Evolutionary conservation across 2,888 invertebrate species (phyloP).

Genomic region (Sarcophaga carnaria): DNA sequence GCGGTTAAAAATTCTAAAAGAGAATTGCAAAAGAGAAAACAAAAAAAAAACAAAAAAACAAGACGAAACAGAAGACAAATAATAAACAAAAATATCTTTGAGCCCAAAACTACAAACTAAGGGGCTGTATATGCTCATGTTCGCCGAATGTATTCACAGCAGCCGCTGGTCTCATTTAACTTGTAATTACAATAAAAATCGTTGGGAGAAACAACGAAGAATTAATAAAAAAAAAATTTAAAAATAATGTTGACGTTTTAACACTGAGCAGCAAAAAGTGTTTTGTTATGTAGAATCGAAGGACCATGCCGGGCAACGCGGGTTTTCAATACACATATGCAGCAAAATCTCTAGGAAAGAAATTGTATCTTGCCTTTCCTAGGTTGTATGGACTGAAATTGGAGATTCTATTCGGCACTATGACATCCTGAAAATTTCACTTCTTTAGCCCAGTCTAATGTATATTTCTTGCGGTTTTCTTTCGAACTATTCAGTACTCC

Average conservation of each 20-base stretch:
- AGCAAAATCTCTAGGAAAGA: too few species aligned
- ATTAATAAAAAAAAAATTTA: conserved; percentile 27
- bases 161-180: conserved; percentile 78
- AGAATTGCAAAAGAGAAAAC: conserved; percentile 7
- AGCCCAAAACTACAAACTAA: neutral
- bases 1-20: conserved; percentile 57
- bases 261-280: neutral
- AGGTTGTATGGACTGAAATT: too few species aligned
- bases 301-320: too few species aligned
- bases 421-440: too few species aligned
- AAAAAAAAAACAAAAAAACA: conserved; percentile 20
- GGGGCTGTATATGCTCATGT: too few species aligned
- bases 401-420: too few species aligned
- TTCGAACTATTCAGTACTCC: too few species aligned
- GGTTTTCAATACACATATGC: too few species aligned
- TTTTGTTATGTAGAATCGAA: conserved; percentile 2
- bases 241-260: neutral
- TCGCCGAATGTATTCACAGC: neutral
- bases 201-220: conserved; percentile 70
- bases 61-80: conserved; percentile 37
- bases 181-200: conserved; percentile 77
- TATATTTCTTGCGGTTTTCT: too few species aligned
- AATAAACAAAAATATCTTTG: conserved; percentile 37
- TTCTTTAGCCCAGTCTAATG: too few species aligned
- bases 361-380: neutral